A percentile compares a stretch with the other conserved stretches of the same genome.
Evolutionary conservation across 2,888 invertebrate genomes (phyloP).

Genomic region (Melanostoma scalare): DNA sequence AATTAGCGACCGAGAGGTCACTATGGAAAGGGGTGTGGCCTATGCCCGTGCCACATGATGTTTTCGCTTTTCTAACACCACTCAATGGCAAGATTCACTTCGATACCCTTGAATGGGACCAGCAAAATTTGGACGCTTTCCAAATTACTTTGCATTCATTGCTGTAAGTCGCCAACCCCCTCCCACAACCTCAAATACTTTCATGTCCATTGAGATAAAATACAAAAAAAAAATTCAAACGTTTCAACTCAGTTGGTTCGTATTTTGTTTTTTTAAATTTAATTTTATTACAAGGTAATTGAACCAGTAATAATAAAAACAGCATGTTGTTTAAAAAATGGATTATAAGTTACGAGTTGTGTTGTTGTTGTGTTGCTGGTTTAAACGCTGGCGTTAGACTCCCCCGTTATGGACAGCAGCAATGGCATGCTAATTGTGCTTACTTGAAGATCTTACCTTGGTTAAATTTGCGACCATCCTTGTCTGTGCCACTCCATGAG

Average conservation of each 20-base stretch:
- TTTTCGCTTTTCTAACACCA: too few relatives aligned
- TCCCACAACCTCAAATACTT: background rate
- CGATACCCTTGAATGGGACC: background rate
- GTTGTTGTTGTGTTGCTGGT: slow-evolving; percentile 34
- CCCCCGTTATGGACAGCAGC: slow-evolving; percentile 11
- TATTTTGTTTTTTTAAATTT: slow-evolving; percentile 39
- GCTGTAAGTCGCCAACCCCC: background rate
- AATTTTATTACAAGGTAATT: slow-evolving; percentile 69
- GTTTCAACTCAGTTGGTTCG: slow-evolving; percentile 33
- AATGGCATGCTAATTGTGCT: slow-evolving; percentile 74
- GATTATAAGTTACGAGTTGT: slow-evolving; percentile 73
- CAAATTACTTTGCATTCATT: background rate
- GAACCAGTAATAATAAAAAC: slow-evolving; percentile 65
- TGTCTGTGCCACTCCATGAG: slow-evolving; percentile 93
- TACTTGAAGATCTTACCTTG: slow-evolving; percentile 99
- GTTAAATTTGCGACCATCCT: slow-evolving; percentile 95
- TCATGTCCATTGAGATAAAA: background rate
- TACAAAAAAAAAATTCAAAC: background rate
- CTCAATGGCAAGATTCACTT: slow-evolving; percentile 10
- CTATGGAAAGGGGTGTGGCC: too few relatives aligned
- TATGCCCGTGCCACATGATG: too few relatives aligned
- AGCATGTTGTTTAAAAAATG: slow-evolving; percentile 63
- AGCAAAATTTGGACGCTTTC: slow-evolving; percentile 7
- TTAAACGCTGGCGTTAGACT: slow-evolving; percentile 49
- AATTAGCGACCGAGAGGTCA: too few relatives aligned